phyloP scores from a whole-genome alignment of 2,797 vertebrate genomes.

The Decapterus maruadsi region DNA sequence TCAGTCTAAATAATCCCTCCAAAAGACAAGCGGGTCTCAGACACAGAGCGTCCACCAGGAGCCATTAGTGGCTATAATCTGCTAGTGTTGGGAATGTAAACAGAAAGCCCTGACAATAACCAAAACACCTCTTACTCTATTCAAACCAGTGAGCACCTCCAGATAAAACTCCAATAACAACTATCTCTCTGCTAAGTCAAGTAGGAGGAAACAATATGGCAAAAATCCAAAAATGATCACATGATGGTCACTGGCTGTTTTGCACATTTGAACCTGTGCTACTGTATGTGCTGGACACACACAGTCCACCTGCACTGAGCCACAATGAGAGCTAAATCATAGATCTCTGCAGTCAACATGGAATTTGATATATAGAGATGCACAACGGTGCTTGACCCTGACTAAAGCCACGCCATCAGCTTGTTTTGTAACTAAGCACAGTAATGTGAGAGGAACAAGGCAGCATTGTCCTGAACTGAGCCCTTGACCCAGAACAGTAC shows the following conservation, averaged over 20 bases:
- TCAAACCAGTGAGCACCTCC: background rate
- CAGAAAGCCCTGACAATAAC: constrained; percentile 31
- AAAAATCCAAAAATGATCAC: constrained; percentile 26
- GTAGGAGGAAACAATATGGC: background rate
- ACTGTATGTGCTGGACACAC: constrained; percentile 6
- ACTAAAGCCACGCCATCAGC: constrained; percentile 80
- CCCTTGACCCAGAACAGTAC: constrained; percentile 74
- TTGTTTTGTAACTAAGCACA: constrained; percentile 77
- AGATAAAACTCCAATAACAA: background rate
- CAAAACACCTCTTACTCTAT: constrained; percentile 17
- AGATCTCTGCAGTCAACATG: constrained; percentile 69
- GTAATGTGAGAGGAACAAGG: constrained; percentile 81
- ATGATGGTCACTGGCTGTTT: constrained; percentile 26
- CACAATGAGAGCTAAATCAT: constrained; percentile 57
- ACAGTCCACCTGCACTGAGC: constrained; percentile 28
- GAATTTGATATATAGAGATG: constrained; percentile 74
- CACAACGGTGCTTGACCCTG: constrained; percentile 73
- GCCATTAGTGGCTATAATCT: constrained; percentile 50
- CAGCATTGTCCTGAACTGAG: constrained; percentile 79
- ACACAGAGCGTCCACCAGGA: constrained; percentile 39
- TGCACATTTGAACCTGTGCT: constrained; percentile 24
- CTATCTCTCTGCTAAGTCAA: constrained; percentile 3
- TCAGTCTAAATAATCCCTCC: constrained; percentile 41
- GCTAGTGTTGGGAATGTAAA: constrained; percentile 41
- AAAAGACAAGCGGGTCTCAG: constrained; percentile 38